These are phyloP conservation scores for Scelioninae gen. 1 DNA, from an alignment of 2,888 invertebrate species.

Conservation along the genomic window DNA sequence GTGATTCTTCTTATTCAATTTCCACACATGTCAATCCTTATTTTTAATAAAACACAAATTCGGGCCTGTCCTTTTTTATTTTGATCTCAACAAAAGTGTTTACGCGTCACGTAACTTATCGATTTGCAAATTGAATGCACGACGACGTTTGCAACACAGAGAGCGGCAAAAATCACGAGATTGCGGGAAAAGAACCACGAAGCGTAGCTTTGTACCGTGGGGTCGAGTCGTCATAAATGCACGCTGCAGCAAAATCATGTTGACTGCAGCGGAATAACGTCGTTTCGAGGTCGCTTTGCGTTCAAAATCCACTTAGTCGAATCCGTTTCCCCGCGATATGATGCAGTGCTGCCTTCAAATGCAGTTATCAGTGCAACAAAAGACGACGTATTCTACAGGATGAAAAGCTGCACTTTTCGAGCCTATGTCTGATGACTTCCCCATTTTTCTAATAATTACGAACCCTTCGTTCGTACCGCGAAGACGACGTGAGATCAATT, in stretches of 20 bases:
- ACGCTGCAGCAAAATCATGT: constrained; percentile 78
- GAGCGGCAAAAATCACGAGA: no score
- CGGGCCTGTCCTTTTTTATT: constrained; percentile 13
- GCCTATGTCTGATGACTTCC: constrained; percentile 38
- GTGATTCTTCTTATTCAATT: constrained; percentile 32
- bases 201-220: no score
- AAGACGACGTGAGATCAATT: constrained; percentile 66
- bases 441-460: constrained; percentile 53
- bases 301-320: constrained; percentile 81
- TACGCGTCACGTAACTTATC: no score
- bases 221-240: constrained; percentile 75
- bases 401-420: constrained; percentile 56
- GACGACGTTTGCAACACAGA: no score
- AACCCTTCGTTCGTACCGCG: constrained; percentile 36
- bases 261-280: constrained; percentile 82
- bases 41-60: constrained; percentile 38
- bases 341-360: constrained; percentile 64
- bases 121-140: no score
- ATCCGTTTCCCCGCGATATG: constrained; percentile 72
- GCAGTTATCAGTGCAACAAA: constrained; percentile 68
- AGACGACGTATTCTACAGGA: constrained; percentile 55
- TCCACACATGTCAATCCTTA: constrained; percentile 32
- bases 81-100: no score
- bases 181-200: no score
- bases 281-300: constrained; percentile 77